Evolutionary conservation across 2,797 vertebrate genomes (phyloP).

Genomic region (Gallinago nigripennis): DNA sequence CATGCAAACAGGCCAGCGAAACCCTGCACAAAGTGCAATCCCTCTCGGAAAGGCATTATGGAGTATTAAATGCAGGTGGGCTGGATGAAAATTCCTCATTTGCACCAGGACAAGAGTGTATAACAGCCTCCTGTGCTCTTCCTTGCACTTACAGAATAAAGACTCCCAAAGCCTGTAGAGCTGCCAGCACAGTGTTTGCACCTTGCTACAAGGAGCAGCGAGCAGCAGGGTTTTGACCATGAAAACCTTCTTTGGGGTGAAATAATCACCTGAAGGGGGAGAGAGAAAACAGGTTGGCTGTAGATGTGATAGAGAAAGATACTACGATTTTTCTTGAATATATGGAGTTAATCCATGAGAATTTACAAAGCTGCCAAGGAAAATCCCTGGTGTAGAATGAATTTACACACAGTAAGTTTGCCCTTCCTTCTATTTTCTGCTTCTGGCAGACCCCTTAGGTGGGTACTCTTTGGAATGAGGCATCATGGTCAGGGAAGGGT

Average conservation of each 20-base stretch:
- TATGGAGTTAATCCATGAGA: not conserved
- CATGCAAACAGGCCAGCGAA: not conserved
- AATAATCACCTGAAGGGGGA: not conserved
- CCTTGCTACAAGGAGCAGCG: not conserved
- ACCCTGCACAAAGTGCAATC: not conserved
- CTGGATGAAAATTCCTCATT: not conserved
- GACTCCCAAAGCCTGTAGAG: not conserved
- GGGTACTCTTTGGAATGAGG: not conserved
- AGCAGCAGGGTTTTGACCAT: not conserved
- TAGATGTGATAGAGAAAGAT: not conserved
- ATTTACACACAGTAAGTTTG: not conserved
- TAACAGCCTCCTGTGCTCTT: not conserved
- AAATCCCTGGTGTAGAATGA: not conserved
- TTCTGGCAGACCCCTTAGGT: not conserved
- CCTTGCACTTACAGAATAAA: not conserved
- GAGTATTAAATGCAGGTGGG: not conserved
- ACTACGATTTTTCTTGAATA: conserved; percentile 10
- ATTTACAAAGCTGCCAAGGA: not conserved
- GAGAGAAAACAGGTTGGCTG: not conserved
- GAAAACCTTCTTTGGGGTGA: not conserved
- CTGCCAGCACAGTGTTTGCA: not conserved
- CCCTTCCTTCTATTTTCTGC: not conserved
- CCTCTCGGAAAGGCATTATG: not conserved
- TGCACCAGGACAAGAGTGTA: not conserved
- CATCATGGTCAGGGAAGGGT: not conserved